Conservation (phyloP, 2,888 invertebrate species). For the Ophion slaviceki region DNA sequence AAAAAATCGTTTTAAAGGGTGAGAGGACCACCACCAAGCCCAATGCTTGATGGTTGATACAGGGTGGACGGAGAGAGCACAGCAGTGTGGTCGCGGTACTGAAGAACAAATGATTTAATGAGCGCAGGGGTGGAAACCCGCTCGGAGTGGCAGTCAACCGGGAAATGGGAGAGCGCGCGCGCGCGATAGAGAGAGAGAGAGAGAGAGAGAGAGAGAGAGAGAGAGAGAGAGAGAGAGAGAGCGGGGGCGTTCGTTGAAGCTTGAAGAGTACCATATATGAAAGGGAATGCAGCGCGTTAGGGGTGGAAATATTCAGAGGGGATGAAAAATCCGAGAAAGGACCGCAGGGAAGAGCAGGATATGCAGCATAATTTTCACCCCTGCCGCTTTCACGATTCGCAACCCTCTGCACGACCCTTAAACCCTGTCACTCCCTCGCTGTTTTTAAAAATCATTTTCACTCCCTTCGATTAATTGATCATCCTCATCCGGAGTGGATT, state of each 20-base stretch:
- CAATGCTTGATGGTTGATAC: constrained; percentile 61
- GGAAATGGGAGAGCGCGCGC: constrained; percentile 71
- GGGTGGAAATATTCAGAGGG: constrained; percentile 41
- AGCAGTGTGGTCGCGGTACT: constrained; percentile 65
- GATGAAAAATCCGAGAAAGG: constrained; percentile 39
- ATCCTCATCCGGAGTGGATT: background rate
- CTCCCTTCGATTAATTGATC: constrained; percentile 34
- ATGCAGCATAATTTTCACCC: constrained; percentile 55
- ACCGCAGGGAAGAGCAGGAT: constrained; percentile 50
- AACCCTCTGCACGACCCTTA: background rate
- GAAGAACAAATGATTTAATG: constrained; percentile 79
- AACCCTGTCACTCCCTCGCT: background rate
- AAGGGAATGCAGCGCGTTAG: background rate
- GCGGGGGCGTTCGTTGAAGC: constrained; percentile 11
- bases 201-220: constrained; percentile 18
- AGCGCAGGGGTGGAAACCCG: constrained; percentile 75
- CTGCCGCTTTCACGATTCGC: constrained; percentile 38
- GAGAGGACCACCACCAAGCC: constrained; percentile 44
- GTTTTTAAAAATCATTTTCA: background rate
- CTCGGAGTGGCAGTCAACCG: constrained; percentile 77
- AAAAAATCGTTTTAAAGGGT: constrained; percentile 46
- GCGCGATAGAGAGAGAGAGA: too few relatives aligned
- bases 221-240: constrained; percentile 39
- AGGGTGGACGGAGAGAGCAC: constrained; percentile 54
- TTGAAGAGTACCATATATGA: background rate